Evolutionary conservation across 2,888 invertebrate genomes (phyloP).

Genomic region (Dendrolimus pini): DNA sequence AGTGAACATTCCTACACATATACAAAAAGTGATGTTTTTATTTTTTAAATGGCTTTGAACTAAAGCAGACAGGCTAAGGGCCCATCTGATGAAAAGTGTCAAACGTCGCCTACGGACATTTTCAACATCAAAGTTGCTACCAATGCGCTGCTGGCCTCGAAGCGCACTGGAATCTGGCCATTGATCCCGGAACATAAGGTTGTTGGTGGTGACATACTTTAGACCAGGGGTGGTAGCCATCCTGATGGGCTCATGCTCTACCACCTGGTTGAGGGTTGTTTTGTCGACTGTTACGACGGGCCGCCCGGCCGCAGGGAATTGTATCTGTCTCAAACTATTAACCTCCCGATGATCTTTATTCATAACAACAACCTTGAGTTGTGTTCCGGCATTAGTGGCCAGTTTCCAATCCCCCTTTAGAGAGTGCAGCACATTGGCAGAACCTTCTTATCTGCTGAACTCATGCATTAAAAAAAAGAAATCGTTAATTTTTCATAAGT

Average conservation of each 20-base stretch:
- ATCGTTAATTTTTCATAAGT: no score
- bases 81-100: background rate
- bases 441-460: no score
- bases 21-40: background rate
- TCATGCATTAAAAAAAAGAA: no score
- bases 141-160: background rate
- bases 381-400: no score
- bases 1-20: slow-evolving; percentile 37
- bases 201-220: background rate
- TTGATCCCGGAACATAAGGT: background rate
- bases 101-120: background rate
- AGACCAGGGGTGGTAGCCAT: background rate
- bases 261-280: background rate
- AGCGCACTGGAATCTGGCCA: background rate
- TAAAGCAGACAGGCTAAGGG: background rate
- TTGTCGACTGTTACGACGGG: background rate
- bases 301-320: background rate
- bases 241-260: background rate
- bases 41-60: no score
- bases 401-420: no score
- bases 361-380: no score
- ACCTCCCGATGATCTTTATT: no score
- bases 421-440: no score
- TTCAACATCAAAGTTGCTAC: background rate
- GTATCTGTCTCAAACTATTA: no score